phyloP scores from a whole-genome alignment of 2,888 invertebrate species.

The Hirudinaria manillensis region DNA sequence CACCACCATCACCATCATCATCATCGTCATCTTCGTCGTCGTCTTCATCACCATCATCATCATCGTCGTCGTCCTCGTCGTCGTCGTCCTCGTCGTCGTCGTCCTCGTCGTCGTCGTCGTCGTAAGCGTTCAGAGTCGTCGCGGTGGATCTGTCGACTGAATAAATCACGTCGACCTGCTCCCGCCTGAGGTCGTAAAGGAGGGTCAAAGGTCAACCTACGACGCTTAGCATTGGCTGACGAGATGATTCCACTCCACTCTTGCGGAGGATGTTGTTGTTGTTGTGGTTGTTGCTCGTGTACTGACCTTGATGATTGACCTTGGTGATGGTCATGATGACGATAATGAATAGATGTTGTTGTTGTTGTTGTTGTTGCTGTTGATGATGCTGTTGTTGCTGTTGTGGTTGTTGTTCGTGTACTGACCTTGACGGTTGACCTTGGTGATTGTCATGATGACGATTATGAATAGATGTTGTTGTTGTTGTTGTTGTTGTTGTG shows the following conservation, averaged over 20 bases:
- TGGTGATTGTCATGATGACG: slow-evolving; percentile 24
- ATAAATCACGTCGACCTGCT: neutral
- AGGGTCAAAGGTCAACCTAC: neutral
- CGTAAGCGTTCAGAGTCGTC: neutral
- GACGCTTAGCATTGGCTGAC: neutral
- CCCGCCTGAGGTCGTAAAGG: neutral
- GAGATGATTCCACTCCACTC: slow-evolving; percentile 9
- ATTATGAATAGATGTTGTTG: slow-evolving; percentile 27
- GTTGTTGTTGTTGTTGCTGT: neutral
- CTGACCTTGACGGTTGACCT: neutral
- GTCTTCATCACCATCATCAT: neutral
- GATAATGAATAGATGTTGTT: neutral
- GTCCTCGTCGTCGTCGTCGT: neutral
- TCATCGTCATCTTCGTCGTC: too few relatives aligned
- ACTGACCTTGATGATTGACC: neutral
- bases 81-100: neutral
- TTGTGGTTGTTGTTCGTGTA: neutral
- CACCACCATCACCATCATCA: too few relatives aligned
- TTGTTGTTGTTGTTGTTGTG: slow-evolving; percentile 23
- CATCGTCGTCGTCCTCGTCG: neutral
- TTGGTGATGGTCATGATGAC: neutral
- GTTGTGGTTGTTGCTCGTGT: neutral
- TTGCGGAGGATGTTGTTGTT: too few relatives aligned
- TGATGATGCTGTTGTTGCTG: neutral
- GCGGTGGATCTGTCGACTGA: neutral